Base-by-base conservation (phyloP, 2,888 invertebrate species). In the Byasa hedistus region DNA sequence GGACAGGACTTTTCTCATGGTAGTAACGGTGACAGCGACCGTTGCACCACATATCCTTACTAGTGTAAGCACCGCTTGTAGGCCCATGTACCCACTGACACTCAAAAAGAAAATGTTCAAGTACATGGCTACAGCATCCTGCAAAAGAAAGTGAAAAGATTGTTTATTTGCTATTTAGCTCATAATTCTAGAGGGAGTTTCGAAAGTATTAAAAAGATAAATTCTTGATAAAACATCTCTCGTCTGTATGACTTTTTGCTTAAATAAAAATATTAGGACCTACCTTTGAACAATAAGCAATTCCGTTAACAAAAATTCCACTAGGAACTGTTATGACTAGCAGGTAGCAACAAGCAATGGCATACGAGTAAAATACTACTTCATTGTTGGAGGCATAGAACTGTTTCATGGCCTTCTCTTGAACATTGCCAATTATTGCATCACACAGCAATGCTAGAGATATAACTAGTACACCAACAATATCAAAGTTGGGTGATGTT, bases 391-490 rank as follows among this genome's bases (percentile, higher is more conserved):
- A 92, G 0, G 97, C 97, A 70, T 94, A 94, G 80, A 95, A 93
- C 69, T 94, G 94, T 76, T 96, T 96, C 96, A 99, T 98, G 0
- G 96, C 95, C 82, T 98, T 98, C 84, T 99, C 99, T 87, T 99
- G 99, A 0, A 98, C 96, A 88, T 99, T 99, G 23, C 99, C 99
- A 71, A 99, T 98, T 15, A 96, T 94, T 0, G 99, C 99, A 87
- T 99, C 99, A 78, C 98, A 98, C 3, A 98, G 87, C 61, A 99
- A 85, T 0, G 99, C 99, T 75, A 96, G 91, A 0, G 95, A 96
- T 73, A 96, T 96, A 89, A 96, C 95, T 0, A 94, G 79, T 0
- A 96, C 94, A 0, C 96, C 96, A 23, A 94, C 79, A 0, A 93
- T 81, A 77, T 95, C 93, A 73, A 96, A 96, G 76, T 94, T 95